Percentiles rank a stretch among this genome's conserved stretches.
These are phyloP conservation scores for Congeria kusceri DNA, from an alignment of 2,888 invertebrate genomes.

Conservation along the genomic window DNA sequence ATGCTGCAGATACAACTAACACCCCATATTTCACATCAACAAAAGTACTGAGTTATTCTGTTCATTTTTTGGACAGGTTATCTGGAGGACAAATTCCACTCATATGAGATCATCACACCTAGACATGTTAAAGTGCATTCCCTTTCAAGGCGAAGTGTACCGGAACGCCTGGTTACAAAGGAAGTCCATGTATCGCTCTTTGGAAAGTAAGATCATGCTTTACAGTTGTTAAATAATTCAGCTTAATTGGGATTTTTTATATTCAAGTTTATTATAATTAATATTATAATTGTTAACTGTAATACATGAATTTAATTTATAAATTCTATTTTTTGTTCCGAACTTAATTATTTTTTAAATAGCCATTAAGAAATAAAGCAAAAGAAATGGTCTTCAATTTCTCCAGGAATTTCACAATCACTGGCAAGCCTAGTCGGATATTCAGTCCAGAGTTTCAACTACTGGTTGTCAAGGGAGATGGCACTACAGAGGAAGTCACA, in stretches of 20 bases:
- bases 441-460: slow-evolving; percentile 44
- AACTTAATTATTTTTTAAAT: too few relatives aligned
- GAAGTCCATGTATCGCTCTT: slow-evolving; percentile 34
- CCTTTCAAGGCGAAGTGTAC: slow-evolving; percentile 38
- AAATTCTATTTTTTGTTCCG: too few relatives aligned
- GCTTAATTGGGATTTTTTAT: background rate
- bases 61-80: slow-evolving; percentile 29
- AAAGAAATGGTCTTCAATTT: background rate
- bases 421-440: slow-evolving; percentile 37
- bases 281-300: too few relatives aligned
- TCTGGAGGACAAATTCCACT: slow-evolving; percentile 46
- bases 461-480: slow-evolving; percentile 42
- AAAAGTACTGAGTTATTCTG: too few relatives aligned
- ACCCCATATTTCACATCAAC: too few relatives aligned
- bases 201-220: slow-evolving; percentile 47
- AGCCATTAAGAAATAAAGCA: background rate
- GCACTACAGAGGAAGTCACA: slow-evolving; percentile 11
- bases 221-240: background rate
- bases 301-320: too few relatives aligned
- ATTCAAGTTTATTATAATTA: too few relatives aligned
- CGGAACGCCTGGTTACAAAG: slow-evolving; percentile 20
- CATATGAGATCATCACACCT: slow-evolving; percentile 36
- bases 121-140: slow-evolving; percentile 19
- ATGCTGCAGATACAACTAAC: too few relatives aligned
- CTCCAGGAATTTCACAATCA: slow-evolving; percentile 51